Evolutionary conservation across 1,140 invertebrate genomes (phyloP).

Genomic region (Daktulosphaira vitifoliae): DNA sequence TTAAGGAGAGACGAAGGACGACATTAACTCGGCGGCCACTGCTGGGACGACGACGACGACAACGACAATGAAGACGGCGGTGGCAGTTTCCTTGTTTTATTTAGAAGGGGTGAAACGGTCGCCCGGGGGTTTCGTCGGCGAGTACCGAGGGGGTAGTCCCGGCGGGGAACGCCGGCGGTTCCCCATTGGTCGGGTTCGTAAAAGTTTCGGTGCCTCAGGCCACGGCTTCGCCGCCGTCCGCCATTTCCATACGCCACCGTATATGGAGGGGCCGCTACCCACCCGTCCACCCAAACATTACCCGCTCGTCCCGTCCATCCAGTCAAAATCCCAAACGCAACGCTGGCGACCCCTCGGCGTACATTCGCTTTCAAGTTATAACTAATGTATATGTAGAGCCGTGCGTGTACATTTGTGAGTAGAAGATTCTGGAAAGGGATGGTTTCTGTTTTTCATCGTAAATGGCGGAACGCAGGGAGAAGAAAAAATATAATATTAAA

Average conservation of each 20-base stretch:
- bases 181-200: slow-evolving; percentile 30
- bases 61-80: background rate
- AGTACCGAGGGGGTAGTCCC: slow-evolving; percentile 1
- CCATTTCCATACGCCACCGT: background rate
- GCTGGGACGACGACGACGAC: background rate
- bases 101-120: slow-evolving; percentile 26
- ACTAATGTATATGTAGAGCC: too few species aligned
- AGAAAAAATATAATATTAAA: too few species aligned
- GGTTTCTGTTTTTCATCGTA: too few species aligned
- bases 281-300: background rate
- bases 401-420: too few species aligned
- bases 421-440: too few species aligned
- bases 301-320: background rate
- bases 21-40: background rate
- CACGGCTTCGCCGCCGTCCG: background rate
- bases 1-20: too few species aligned
- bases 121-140: slow-evolving; percentile 19
- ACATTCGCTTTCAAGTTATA: too few species aligned
- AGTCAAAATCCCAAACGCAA: too few species aligned
- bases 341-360: too few species aligned
- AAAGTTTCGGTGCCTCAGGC: slow-evolving; percentile 28
- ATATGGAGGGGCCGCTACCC: background rate
- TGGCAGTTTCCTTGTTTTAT: slow-evolving; percentile 23
- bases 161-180: slow-evolving; percentile 24
- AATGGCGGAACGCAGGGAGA: too few species aligned